Evolutionary conservation across 2,113 vertebrate genomes (phyloP).

Genomic region (Nanorana parkeri): DNA sequence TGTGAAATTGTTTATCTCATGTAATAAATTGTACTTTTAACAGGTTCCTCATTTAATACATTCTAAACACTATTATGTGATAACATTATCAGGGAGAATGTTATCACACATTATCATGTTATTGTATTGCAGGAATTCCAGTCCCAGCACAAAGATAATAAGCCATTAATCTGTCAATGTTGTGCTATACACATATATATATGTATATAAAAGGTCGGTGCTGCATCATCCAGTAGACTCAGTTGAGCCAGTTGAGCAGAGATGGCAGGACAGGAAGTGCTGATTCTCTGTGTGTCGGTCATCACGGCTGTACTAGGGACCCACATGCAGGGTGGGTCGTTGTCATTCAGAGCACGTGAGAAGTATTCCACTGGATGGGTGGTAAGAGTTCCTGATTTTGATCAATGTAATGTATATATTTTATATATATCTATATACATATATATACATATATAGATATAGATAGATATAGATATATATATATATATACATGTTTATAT

Average conservation of each 20-base stretch:
- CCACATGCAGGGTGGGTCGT: conserved; percentile 37
- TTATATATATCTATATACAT: too few relatives aligned
- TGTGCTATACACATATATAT: not conserved
- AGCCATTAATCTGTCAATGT: not conserved
- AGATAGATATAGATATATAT: too few relatives aligned
- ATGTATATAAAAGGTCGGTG: not conserved
- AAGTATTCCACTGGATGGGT: conserved; percentile 13
- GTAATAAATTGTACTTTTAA: not conserved
- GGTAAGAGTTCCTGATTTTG: not conserved
- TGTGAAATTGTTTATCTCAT: not conserved
- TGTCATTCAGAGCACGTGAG: conserved; percentile 29
- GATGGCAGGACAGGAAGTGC: not conserved
- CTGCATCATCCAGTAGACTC: not conserved
- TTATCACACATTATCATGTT: not conserved
- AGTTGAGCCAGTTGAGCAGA: not conserved
- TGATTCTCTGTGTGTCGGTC: not conserved
- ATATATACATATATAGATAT: too few relatives aligned
- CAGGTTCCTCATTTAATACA: conserved; percentile 7
- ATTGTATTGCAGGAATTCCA: not conserved
- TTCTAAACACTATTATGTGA: too few relatives aligned
- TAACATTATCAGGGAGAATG: not conserved
- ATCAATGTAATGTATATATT: too few relatives aligned
- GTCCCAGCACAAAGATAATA: not conserved
- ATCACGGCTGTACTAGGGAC: not conserved
- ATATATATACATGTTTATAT: too few relatives aligned